Percentiles rank a stretch among this genome's conserved stretches.
phyloP scores from a whole-genome alignment of 2,113 vertebrate genomes.

The Lasiurus cinereus region DNA sequence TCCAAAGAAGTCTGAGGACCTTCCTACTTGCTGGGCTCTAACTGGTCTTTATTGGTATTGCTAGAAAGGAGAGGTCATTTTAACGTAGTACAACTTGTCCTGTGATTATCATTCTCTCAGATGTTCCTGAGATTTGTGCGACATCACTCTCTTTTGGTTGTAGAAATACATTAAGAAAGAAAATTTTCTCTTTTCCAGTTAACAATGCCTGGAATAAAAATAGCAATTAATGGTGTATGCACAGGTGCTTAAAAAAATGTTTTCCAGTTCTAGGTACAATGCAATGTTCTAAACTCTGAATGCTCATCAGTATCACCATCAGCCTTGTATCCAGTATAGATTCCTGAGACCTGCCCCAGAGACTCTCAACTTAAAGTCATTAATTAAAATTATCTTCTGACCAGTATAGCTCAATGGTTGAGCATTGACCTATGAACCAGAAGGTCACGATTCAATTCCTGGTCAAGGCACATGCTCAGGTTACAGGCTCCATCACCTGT shows the following conservation, averaged over 20 bases:
- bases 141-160: neutral
- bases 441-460: too few relatives aligned
- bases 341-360: neutral
- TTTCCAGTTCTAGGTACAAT: neutral
- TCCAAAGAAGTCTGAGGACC: neutral
- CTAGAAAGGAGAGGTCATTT: neutral
- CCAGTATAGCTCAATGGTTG: too few relatives aligned
- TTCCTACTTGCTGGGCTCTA: neutral
- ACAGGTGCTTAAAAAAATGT: neutral
- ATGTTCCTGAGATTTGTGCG: neutral
- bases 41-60: neutral
- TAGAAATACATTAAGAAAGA: neutral
- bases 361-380: constrained; percentile 47
- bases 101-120: neutral
- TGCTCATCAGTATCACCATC: neutral
- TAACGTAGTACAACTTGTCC: neutral
- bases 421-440: too few relatives aligned
- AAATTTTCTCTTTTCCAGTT: neutral
- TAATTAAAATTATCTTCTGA: neutral
- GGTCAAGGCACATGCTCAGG: too few relatives aligned
- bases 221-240: neutral
- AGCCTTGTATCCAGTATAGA: neutral
- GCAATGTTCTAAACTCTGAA: neutral
- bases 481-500: too few relatives aligned
- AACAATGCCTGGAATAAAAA: constrained; percentile 40